These are phyloP conservation scores for Myotis daubentonii DNA, from an alignment of 2,797 vertebrate genomes.

Conservation along the genomic window DNA sequence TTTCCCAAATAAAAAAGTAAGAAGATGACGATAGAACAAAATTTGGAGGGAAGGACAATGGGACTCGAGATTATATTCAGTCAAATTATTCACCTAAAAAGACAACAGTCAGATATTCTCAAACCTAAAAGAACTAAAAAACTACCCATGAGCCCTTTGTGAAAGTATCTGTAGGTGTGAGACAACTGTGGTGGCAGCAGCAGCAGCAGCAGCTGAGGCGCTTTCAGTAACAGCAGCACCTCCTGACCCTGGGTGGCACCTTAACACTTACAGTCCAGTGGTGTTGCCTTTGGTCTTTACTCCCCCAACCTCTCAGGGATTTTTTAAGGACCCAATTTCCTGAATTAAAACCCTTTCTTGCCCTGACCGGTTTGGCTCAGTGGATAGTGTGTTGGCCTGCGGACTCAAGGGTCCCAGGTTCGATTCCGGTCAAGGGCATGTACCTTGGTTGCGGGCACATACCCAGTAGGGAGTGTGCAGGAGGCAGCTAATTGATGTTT, in stretches of 20 bases:
- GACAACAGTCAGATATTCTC: not conserved
- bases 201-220: not conserved
- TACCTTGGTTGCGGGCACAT: too few relatives aligned
- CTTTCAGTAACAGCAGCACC: not conserved
- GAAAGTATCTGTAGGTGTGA: not conserved
- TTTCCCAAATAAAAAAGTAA: not conserved
- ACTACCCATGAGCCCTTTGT: not conserved
- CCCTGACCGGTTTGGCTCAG: too few relatives aligned
- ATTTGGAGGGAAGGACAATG: constrained; percentile 1
- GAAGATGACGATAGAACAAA: not conserved
- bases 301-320: not conserved
- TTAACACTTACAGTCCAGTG: not conserved
- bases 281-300: not conserved
- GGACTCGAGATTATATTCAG: not conserved
- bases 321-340: not conserved
- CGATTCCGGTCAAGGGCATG: too few relatives aligned
- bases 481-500: too few relatives aligned
- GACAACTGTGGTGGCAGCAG: not conserved
- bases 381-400: too few relatives aligned
- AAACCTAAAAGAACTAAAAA: not conserved
- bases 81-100: not conserved
- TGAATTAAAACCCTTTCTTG: not conserved
- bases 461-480: too few relatives aligned
- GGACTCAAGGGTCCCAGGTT: too few relatives aligned
- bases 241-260: not conserved